Percentiles rank a stretch among this genome's conserved stretches.
Evolutionary conservation across 2,113 vertebrate species (phyloP).

Genomic region (Leptosomus discolor): DNA sequence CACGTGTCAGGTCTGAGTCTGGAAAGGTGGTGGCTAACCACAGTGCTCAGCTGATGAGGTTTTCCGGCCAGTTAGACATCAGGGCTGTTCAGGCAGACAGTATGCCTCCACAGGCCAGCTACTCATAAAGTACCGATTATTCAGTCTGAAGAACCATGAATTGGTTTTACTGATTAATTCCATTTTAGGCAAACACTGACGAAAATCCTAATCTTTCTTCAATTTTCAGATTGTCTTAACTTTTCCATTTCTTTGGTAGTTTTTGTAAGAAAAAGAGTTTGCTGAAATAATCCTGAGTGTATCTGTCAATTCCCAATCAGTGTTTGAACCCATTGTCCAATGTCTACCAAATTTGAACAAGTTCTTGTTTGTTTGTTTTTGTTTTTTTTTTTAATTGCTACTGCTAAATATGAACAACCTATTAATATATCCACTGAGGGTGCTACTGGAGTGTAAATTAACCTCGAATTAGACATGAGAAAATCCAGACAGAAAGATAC

Average conservation of each 20-base stretch:
- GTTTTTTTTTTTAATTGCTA: not conserved
- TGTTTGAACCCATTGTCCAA: not conserved
- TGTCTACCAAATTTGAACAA: not conserved
- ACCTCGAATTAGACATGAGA: not conserved
- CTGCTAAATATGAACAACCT: not conserved
- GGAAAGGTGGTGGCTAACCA: not conserved
- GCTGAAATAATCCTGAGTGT: not conserved
- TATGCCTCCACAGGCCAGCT: not conserved
- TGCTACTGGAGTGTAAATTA: not conserved
- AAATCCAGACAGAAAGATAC: not conserved
- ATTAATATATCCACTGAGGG: not conserved
- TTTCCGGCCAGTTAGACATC: not conserved
- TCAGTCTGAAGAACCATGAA: not conserved
- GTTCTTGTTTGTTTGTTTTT: too few species aligned
- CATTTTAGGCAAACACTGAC: not conserved
- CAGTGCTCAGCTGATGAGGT: not conserved
- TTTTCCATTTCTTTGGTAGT: not conserved
- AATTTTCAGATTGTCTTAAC: not conserved
- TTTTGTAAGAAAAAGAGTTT: not conserved
- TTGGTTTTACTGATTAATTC: not conserved
- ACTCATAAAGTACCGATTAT: not conserved
- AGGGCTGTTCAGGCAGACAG: not conserved
- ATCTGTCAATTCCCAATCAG: not conserved
- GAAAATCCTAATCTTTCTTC: not conserved
- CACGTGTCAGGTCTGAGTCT: not conserved